A percentile compares a stretch with the other conserved stretches of the same genome.
Conservation (phyloP, 1,140 invertebrate species). For the Probaryconus sp. region DNA sequence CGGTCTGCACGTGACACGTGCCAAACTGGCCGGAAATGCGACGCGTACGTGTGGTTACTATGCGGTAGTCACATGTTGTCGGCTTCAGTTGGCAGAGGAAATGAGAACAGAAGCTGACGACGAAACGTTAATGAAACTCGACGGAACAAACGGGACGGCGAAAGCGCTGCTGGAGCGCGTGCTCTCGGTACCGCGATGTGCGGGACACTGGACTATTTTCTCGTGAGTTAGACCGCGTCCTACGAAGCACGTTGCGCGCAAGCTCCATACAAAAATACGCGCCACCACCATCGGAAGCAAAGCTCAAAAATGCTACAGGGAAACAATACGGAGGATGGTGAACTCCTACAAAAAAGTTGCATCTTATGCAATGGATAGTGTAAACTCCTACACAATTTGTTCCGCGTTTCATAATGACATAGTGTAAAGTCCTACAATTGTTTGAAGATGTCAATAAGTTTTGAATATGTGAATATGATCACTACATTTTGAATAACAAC, state of each 20-base stretch:
- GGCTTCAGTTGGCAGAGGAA: slow-evolving; percentile 3
- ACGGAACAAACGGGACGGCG: slow-evolving; percentile 6
- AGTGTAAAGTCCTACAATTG: too few species aligned
- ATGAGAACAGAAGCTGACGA: background rate
- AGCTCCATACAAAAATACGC: slow-evolving; percentile 62
- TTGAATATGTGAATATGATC: too few species aligned
- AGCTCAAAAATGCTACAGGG: slow-evolving; percentile 24
- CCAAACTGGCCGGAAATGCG: slow-evolving; percentile 30
- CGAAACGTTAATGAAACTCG: slow-evolving; percentile 3
- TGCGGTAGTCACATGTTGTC: slow-evolving; percentile 52
- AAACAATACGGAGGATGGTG: too few species aligned
- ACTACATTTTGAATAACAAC: too few species aligned
- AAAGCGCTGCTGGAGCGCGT: slow-evolving; percentile 40
- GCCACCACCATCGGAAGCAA: slow-evolving; percentile 15
- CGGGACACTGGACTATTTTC: slow-evolving; percentile 67
- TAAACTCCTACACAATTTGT: too few species aligned
- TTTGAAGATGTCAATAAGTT: too few species aligned
- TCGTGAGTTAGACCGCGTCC: slow-evolving; percentile 63
- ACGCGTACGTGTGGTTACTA: slow-evolving; percentile 20
- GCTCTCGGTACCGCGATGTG: slow-evolving; percentile 66
- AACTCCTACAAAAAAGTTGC: too few species aligned
- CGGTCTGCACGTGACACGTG: slow-evolving; percentile 32
- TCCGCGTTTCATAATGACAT: too few species aligned
- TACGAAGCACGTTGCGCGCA: slow-evolving; percentile 64
- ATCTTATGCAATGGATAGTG: too few species aligned